These are phyloP conservation scores for Synanthedon formicaeformis DNA, from an alignment of 2,888 invertebrate genomes.

Conservation along the genomic window DNA sequence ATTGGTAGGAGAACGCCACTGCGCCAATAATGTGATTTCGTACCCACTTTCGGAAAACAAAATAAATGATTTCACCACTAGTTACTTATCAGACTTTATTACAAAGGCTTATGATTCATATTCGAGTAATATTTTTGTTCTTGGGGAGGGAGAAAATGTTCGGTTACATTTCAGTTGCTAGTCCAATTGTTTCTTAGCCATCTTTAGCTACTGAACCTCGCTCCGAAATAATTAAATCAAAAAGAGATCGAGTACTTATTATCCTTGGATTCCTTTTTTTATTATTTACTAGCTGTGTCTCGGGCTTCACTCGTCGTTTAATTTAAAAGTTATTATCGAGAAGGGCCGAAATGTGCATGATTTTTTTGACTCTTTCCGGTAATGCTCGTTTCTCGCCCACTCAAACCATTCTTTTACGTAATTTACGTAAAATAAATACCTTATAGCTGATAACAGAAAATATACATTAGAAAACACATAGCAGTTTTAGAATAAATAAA, in stretches of 20 bases:
- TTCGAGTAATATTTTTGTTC: background rate
- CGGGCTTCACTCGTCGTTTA: too few species aligned
- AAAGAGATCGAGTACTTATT: background rate
- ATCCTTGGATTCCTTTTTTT: too few species aligned
- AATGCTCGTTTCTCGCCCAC: too few species aligned
- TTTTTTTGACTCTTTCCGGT: too few species aligned
- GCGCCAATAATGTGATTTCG: slow-evolving; percentile 26
- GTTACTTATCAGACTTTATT: background rate
- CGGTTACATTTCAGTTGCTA: background rate
- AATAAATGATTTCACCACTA: background rate
- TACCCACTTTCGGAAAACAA: slow-evolving; percentile 4
- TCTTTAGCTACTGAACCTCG: background rate
- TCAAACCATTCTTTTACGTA: too few species aligned
- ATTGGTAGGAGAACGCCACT: slow-evolving; percentile 20
- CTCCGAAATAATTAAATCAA: background rate
- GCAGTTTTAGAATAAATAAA: background rate
- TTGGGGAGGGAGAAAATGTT: background rate
- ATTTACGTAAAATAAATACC: too few species aligned
- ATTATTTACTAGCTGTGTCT: too few species aligned
- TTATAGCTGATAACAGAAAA: too few species aligned
- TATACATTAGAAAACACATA: too few species aligned
- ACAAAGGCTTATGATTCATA: background rate
- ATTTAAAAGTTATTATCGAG: too few species aligned
- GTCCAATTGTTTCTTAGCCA: background rate
- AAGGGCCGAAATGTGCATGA: too few species aligned